Base-by-base conservation (phyloP, 2,113 vertebrate species). In the Cromileptes altivelis region DNA sequence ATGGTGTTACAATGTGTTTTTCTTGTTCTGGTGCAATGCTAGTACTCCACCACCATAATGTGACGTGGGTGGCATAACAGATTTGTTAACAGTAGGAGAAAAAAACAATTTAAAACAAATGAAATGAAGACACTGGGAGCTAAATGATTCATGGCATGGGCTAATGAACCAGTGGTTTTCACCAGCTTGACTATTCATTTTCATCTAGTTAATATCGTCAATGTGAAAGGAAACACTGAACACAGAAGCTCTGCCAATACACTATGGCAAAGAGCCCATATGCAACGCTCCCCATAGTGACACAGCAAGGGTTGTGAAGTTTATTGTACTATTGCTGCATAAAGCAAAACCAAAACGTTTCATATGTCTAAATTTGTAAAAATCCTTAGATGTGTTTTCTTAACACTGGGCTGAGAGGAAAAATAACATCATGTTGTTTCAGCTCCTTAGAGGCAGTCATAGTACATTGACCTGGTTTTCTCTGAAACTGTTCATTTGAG, bases 391-490 rank as follows among this genome's bases (percentile, higher is more conserved):
- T 75, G 5, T 30, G 33, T 78, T 78, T 85, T 17, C 45, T 61
- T 65, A 70, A 71, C 19, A 30, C 10, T 52, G 50, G 68, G 78
- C 57, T 3, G 25, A 52, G 33, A 70, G 40, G 53, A 57, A 72
- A 71, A 73, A 71, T 14, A 72, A n/a, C 52, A 85, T 80, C 49
- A 63, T 85, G 37, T 80, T 77, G 55, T 89, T 90, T 85, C 47
- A 81, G 74, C 64, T 85, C 81, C 71, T 80, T 77, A 21, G 78
- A 88, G 86, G 74, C 88, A 85, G 83, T 82, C 81, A 83, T 79
- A 89, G 82, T 63, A 82, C 81, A 87, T 78, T 91, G 91, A 92
- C 92, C 93, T 92, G 89, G 79, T 93, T 94, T 89, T 86, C 72
- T 85, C 72, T 90, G 85, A 89, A 90, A 91, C 80, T 89, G 85